These are phyloP conservation scores for Tetrax tetrax DNA, from an alignment of 2,113 vertebrate genomes.

Conservation along the genomic window DNA sequence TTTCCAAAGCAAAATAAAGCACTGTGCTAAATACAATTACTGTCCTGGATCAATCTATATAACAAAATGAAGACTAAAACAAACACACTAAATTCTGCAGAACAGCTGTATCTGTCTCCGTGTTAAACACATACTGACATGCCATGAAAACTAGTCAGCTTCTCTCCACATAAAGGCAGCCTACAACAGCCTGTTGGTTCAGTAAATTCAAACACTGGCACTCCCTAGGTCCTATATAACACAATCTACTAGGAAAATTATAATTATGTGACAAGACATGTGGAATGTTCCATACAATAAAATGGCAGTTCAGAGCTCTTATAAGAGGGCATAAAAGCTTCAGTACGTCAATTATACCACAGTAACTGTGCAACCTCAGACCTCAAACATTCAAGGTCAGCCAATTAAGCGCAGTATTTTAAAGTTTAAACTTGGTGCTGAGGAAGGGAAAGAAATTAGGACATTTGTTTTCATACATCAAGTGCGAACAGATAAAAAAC, in stretches of 20 bases:
- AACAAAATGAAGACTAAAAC: not conserved
- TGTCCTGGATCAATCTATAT: not conserved
- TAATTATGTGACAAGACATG: constrained; percentile 29
- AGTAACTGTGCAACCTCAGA: constrained; percentile 60
- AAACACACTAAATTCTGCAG: not conserved
- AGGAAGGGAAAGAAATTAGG: constrained; percentile 60
- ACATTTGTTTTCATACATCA: constrained; percentile 60
- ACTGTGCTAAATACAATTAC: constrained; percentile 6
- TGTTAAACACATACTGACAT: not conserved
- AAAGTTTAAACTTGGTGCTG: constrained; percentile 53
- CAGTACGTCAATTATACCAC: constrained; percentile 51
- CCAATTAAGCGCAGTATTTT: constrained; percentile 59
- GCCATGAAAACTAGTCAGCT: constrained; percentile 22
- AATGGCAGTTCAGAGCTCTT: constrained; percentile 40
- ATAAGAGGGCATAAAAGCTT: constrained; percentile 47
- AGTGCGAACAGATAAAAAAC: not conserved
- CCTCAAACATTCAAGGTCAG: constrained; percentile 57
- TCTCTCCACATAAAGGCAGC: constrained; percentile 2
- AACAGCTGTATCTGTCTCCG: not conserved
- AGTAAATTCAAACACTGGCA: constrained; percentile 17
- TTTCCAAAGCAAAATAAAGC: constrained; percentile 16
- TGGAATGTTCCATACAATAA: constrained; percentile 54
- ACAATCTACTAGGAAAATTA: constrained; percentile 32
- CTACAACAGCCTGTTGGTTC: not conserved
- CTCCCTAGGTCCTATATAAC: constrained; percentile 9